These are phyloP conservation scores for Oophaga sylvatica DNA, from an alignment of 2,797 vertebrate genomes.

Conservation along the genomic window DNA sequence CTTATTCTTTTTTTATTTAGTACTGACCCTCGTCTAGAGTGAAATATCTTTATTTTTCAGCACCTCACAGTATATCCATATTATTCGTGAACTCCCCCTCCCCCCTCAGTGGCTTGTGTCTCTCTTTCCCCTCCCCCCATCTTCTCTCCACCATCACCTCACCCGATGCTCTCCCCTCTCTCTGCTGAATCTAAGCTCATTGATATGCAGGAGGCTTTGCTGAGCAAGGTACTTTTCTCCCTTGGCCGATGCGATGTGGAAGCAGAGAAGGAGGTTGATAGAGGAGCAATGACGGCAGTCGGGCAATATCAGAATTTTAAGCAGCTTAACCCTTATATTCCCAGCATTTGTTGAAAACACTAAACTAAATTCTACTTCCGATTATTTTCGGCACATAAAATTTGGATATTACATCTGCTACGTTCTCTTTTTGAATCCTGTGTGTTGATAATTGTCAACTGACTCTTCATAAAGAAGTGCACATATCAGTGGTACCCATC, in stretches of 20 bases:
- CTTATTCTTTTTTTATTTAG: not conserved
- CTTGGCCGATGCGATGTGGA: conserved; percentile 60
- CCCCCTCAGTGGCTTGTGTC: conserved; percentile 18
- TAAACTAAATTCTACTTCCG: not conserved
- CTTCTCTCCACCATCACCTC: conserved; percentile 26
- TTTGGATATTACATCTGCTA: not conserved
- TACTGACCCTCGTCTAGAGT: not conserved
- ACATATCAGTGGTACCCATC: not conserved
- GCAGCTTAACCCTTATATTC: conserved; percentile 44
- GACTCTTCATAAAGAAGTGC: not conserved
- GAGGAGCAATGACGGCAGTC: conserved; percentile 60
- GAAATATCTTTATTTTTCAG: not conserved
- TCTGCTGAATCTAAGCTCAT: conserved; percentile 57
- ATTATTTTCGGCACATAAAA: not conserved
- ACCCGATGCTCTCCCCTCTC: too few species aligned
- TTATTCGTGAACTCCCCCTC: not conserved
- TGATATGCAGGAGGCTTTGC: conserved; percentile 63
- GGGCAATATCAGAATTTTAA: conserved; percentile 61
- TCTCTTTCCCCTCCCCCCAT: not conserved
- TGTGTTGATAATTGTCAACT: not conserved
- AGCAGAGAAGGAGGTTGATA: conserved; percentile 62
- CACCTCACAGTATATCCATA: not conserved
- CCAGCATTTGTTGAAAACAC: conserved; percentile 1
- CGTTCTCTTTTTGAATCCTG: not conserved
- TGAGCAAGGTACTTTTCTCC: conserved; percentile 63